Evolutionary conservation across 2,888 invertebrate genomes (phyloP), one percentile per base, ranked within the genome.

Genomic region (Drosophila dives): DNA sequence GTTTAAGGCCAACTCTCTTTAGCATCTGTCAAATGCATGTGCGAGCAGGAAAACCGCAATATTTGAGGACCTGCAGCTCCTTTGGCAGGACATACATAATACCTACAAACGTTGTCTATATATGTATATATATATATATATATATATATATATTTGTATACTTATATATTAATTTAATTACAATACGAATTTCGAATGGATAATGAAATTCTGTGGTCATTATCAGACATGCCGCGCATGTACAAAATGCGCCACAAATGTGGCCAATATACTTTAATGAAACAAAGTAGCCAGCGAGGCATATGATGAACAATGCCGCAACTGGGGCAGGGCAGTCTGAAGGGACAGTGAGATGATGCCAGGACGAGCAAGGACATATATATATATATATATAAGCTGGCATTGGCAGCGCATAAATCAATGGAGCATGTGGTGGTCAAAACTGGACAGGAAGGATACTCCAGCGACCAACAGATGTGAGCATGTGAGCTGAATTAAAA

Each of bases 401-500:
- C 68, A 66, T 76, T 73, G 70, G 74, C 69, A 68, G 66, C 75
- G 77, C 82, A 86, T 87, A 89, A 87, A 89, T 89, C 86, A 86
- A 84, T 89, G 85, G 87, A 80, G 72, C 67, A 68, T 78, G 75
- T 62, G 55, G 79, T 51, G 64, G 62, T 66, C 71, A 64, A 72
- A 76, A 80, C 70, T 74, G 89, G 69, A 74, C 69, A 81, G 77
- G 73, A 76, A 69, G 68, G 69, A 80, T 77, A 83, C 83, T 73
- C 67, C 63, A 61, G 68, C 70, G 74, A 70, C 69, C 80, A 84
- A 72, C 90, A 88, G 88, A 82, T 89, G 88, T 76, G 78, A 67
- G 69, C 85, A 86, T 86, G 89, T 87, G 86, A 87, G 86, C 68
- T 80, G 86, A 87, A 87, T 87, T 81, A 81, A 85, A 89, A 89